A percentile compares a stretch with the other conserved stretches of the same genome.
Conservation (phyloP, 2,113 vertebrate genomes). For the Nesoenas mayeri region DNA sequence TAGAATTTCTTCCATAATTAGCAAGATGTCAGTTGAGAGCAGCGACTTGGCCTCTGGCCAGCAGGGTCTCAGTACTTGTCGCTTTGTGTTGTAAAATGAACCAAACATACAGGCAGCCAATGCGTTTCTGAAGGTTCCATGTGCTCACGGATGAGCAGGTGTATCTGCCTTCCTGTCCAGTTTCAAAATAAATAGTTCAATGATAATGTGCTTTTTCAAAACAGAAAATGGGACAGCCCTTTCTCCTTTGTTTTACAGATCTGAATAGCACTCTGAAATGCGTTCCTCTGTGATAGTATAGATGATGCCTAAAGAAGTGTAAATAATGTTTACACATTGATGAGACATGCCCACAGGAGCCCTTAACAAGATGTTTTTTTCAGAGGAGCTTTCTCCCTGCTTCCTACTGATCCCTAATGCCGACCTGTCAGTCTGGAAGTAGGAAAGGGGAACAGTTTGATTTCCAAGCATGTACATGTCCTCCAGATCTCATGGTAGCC, state of each 20-base stretch:
- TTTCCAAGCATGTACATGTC: not conserved
- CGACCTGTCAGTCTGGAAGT: not conserved
- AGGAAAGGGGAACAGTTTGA: not conserved
- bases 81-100: not conserved
- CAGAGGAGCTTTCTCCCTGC: not conserved
- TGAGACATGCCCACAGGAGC: not conserved
- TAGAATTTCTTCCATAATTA: not conserved
- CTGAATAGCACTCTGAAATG: not conserved
- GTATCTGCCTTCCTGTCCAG: not conserved
- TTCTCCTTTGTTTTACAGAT: not conserved
- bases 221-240: not conserved
- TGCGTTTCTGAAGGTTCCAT: accelerated
- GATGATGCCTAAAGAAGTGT: not conserved
- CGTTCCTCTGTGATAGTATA: not conserved
- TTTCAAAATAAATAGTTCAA: not conserved
- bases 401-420: not conserved
- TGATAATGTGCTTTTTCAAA: not conserved
- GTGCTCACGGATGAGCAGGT: not conserved
- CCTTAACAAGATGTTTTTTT: not conserved
- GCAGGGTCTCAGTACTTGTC: not conserved
- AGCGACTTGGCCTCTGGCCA: not conserved
- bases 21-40: not conserved
- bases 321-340: not conserved
- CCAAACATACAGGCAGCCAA: not conserved
- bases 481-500: not conserved